Base-by-base conservation (phyloP, 2,888 invertebrate species). In the Andrena hattorfiana region DNA sequence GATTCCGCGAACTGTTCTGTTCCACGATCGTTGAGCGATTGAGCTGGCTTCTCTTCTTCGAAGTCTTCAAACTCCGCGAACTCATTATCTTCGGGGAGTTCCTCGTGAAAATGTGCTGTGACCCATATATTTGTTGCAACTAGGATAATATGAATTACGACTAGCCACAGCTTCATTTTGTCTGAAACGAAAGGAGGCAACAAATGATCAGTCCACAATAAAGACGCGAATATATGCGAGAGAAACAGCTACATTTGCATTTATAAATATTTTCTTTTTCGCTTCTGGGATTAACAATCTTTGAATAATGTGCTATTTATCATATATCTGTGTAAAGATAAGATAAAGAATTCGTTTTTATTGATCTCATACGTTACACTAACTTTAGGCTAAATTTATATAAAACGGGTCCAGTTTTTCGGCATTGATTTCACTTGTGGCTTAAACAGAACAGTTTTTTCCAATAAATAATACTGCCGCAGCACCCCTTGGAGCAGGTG, bases 51-150 rank as follows among this genome's bases (percentile, higher is more conserved):
- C 80, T 95, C 96, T 30, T 97, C 97, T 62, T 96, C 96, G 93
- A 97, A 97, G 93, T 98, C 97, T 94, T 98, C 98, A 94, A 98
- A 99, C 94, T 99, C 99, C 0, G 98, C 98, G 95, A 99, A 99
- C 91, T 99, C 99, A 95, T 98, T 98, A 93, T 98, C 98, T 88
- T 97, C 96, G 13, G 94, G 92, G 80, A 95, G 92, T 77, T 95
- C 95, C 77, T 95, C 95, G 1, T 94, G 93, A 68, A 93, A 94
- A 78, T 94, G 93, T 4, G 93, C 94, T 42, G 94, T 94, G 3
- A 92, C 94, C 94, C 94, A 94, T 49, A 94, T 81, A 87, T 94
- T 94, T 23, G 94, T 94, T 20, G 93, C 94, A 8, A 94, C 94
- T 60, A 94, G 90, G 32, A 92, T 83, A 75, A 95, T 94, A 77